Evolutionary conservation across 2,888 invertebrate genomes (phyloP).

Genomic region (Drosophila planitibia): DNA sequence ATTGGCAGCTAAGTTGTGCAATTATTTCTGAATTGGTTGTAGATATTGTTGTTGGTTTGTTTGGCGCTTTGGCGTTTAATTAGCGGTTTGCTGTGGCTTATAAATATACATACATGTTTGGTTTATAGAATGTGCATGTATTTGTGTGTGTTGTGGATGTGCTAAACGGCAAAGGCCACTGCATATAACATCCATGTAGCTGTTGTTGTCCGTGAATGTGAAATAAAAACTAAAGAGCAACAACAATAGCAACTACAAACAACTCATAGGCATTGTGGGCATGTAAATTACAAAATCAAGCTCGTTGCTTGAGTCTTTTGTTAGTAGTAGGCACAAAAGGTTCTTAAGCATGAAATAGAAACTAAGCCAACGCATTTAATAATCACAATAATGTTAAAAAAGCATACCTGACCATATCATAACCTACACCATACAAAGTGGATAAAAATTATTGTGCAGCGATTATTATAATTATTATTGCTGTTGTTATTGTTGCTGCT

Average conservation of each 20-base stretch:
- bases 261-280: conserved; percentile 43
- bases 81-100: conserved; percentile 66
- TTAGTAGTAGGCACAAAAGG: conserved; percentile 68
- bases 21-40: conserved; percentile 54
- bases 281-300: conserved; percentile 81
- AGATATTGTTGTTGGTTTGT: conserved; percentile 29
- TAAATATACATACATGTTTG: conserved; percentile 62
- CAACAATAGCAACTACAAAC: conserved; percentile 17
- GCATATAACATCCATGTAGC: conserved; percentile 24
- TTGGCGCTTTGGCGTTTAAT: conserved; percentile 62
- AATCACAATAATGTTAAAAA: conserved; percentile 42
- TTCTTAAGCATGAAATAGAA: conserved; percentile 73
- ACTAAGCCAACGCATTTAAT: conserved; percentile 65
- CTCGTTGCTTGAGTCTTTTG: conserved; percentile 81
- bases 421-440: conserved; percentile 26
- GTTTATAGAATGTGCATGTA: conserved; percentile 36
- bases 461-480: conserved; percentile 35
- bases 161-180: conserved; percentile 73
- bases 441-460: conserved; percentile 48
- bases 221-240: conserved; percentile 60
- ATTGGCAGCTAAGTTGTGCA: conserved; percentile 75
- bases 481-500: conserved; percentile 6
- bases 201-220: conserved; percentile 72
- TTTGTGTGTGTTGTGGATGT: conserved; percentile 38
- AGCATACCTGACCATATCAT: conserved; percentile 17